Percentiles rank a stretch among this genome's conserved stretches.
These are phyloP conservation scores for Hiodon alosoides DNA, from an alignment of 2,113 vertebrate species.

Conservation along the genomic window DNA sequence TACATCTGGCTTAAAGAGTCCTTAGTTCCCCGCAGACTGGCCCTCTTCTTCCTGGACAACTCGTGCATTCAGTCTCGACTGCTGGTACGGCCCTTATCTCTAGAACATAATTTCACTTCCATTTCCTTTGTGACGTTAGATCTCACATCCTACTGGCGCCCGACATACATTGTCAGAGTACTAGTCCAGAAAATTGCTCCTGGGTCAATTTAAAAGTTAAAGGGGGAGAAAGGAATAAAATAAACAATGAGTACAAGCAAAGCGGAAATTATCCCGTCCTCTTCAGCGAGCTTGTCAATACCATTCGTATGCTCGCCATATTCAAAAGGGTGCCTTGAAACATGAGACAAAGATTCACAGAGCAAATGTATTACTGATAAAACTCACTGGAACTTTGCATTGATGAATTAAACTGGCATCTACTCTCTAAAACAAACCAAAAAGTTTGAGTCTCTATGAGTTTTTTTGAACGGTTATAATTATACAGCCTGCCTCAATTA, in stretches of 20 bases:
- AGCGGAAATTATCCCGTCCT: conserved; percentile 24
- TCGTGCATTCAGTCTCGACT: conserved; percentile 26
- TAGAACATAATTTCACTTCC: conserved; percentile 40
- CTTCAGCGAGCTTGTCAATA: conserved; percentile 23
- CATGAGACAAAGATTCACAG: not conserved
- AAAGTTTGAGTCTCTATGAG: no score
- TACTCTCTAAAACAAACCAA: no score
- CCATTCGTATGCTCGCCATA: not conserved
- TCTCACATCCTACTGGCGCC: conserved; percentile 48
- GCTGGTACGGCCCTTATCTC: conserved; percentile 51
- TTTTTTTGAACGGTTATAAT: no score
- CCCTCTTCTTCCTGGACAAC: conserved; percentile 7
- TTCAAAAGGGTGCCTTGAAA: not conserved
- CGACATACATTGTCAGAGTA: conserved; percentile 43
- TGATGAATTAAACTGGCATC: not conserved
- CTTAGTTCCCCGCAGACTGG: not conserved
- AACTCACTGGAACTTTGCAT: not conserved
- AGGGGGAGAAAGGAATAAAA: conserved; percentile 36
- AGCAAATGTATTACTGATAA: not conserved
- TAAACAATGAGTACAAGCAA: conserved; percentile 27
- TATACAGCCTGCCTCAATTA: no score
- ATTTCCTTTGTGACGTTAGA: conserved; percentile 47
- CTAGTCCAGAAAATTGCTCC: conserved; percentile 48
- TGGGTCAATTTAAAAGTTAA: conserved; percentile 44
- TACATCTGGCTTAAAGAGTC: not conserved